Conservation (phyloP, 2,113 vertebrate species). For the Chascanopsetta lugubris region DNA sequence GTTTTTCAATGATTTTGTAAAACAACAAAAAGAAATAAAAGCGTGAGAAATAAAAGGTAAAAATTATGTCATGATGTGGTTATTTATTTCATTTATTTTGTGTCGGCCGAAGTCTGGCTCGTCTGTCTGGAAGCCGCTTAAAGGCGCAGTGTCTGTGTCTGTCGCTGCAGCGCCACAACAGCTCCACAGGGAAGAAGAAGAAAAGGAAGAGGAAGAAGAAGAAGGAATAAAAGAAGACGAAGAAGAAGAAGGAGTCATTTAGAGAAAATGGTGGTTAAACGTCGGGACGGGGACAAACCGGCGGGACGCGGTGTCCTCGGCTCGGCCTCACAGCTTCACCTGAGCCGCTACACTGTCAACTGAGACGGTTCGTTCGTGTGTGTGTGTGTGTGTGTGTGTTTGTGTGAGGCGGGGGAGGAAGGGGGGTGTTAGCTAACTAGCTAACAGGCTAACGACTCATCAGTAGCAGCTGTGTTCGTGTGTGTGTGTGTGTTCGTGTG, state of each 20-base stretch:
- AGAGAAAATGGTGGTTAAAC: constrained; percentile 43
- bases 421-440: constrained; percentile 36
- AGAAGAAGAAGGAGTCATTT: not conserved
- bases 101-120: constrained; percentile 74
- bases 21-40: too few relatives aligned
- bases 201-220: not conserved
- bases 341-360: constrained; percentile 22
- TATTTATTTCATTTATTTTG: constrained; percentile 19
- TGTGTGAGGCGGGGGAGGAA: too few relatives aligned
- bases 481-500: too few relatives aligned
- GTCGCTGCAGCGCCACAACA: constrained; percentile 34
- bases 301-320: constrained; percentile 30
- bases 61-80: too few relatives aligned
- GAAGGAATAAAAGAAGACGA: not conserved
- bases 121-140: constrained; percentile 74
- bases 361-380: constrained; percentile 56
- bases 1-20: too few relatives aligned
- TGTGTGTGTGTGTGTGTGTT: not conserved
- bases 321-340: constrained; percentile 6
- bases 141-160: constrained; percentile 72
- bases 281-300: constrained; percentile 18
- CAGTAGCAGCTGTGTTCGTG: constrained; percentile 27
- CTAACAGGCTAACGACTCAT: constrained; percentile 67
- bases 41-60: too few relatives aligned
- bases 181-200: constrained; percentile 25